These are phyloP conservation scores for Polydrusus tereticollis DNA, from an alignment of 2,888 invertebrate species.

Conservation along the genomic window DNA sequence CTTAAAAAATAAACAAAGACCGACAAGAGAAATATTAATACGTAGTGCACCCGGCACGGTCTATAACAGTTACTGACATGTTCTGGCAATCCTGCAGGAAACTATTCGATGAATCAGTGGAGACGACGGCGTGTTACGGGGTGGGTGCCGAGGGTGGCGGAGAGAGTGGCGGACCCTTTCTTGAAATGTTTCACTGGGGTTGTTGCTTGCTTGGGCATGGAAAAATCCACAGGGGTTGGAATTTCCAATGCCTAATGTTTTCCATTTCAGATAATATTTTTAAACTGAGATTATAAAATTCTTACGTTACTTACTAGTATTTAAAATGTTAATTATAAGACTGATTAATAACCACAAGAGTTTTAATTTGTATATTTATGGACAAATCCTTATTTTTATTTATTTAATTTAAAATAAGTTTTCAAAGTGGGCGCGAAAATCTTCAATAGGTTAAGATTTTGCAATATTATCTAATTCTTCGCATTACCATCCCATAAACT, in stretches of 20 bases:
- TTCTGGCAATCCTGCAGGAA: conserved; percentile 36
- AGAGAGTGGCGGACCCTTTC: conserved; percentile 33
- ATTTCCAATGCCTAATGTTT: conserved; percentile 22
- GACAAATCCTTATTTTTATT: too few species aligned
- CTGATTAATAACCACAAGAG: too few species aligned
- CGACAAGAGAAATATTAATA: background rate
- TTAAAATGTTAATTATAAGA: too few species aligned
- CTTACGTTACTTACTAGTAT: background rate
- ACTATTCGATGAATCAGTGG: conserved; percentile 44
- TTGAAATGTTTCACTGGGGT: conserved; percentile 39
- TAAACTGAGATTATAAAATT: background rate
- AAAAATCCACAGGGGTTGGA: conserved; percentile 30
- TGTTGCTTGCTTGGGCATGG: conserved; percentile 32
- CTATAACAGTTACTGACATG: conserved; percentile 1
- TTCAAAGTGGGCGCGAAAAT: too few species aligned
- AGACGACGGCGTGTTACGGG: conserved; percentile 33
- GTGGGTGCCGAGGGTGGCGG: conserved; percentile 12
- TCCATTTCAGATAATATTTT: background rate
- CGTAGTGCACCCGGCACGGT: conserved; percentile 2
- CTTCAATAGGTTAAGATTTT: too few species aligned
- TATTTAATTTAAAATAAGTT: too few species aligned
- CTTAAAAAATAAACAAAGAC: background rate
- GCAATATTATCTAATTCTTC: too few species aligned
- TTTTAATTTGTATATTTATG: too few species aligned
- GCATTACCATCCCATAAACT: too few species aligned